Conservation (phyloP, 2,113 vertebrate genomes). For the Lepus europaeus region DNA sequence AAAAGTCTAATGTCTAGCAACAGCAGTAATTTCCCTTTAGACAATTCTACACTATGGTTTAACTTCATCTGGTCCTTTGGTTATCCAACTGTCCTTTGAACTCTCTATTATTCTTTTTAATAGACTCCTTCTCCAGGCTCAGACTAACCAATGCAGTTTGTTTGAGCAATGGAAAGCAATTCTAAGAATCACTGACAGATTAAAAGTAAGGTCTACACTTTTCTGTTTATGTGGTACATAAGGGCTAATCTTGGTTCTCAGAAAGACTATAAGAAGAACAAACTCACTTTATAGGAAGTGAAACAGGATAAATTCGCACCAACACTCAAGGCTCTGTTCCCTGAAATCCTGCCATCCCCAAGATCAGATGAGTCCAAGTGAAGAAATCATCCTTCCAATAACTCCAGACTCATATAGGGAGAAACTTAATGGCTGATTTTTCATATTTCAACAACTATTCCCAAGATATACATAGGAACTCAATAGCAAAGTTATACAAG, state of each 20-base stretch:
- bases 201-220: not conserved
- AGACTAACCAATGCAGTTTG: not conserved
- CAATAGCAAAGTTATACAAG: constrained; percentile 77
- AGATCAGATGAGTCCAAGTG: constrained; percentile 19
- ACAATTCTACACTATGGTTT: not conserved
- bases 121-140: not conserved
- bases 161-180: constrained; percentile 27
- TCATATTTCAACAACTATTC: constrained; percentile 76
- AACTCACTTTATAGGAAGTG: not conserved
- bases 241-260: not conserved
- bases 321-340: not conserved
- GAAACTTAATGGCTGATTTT: constrained; percentile 73
- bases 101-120: not conserved
- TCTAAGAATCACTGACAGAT: not conserved
- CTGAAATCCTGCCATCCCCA: constrained; percentile 29
- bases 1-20: not conserved
- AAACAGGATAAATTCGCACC: not conserved
- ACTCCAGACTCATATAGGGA: constrained; percentile 38
- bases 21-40: not conserved
- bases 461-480: constrained; percentile 70
- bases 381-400: constrained; percentile 45
- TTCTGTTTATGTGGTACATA: not conserved
- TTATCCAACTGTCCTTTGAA: not conserved
- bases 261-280: not conserved
- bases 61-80: not conserved